Conservation (phyloP, 2,888 invertebrate genomes). For the Deroplatys truncata region DNA sequence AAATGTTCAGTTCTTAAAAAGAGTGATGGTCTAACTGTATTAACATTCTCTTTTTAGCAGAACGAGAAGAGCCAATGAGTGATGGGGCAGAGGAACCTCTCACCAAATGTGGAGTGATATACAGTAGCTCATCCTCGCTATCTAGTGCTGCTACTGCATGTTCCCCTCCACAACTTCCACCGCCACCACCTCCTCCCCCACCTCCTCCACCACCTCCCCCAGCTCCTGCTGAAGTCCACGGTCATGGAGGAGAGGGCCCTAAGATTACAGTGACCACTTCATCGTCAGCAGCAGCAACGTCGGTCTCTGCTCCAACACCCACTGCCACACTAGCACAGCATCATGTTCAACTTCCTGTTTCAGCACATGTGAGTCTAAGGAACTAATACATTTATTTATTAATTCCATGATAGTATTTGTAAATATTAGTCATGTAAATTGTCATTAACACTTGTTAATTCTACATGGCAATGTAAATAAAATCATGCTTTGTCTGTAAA, state of each 20-base stretch:
- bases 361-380: constrained; percentile 26
- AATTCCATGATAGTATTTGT: too few relatives aligned
- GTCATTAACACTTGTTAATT: too few relatives aligned
- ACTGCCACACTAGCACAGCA: neutral
- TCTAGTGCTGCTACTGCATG: constrained; percentile 34
- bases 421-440: too few relatives aligned
- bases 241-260: constrained; percentile 8
- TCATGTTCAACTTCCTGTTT: constrained; percentile 27
- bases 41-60: constrained; percentile 3
- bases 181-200: constrained; percentile 1
- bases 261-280: neutral
- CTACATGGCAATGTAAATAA: too few relatives aligned
- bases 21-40: neutral
- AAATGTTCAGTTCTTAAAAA: too few relatives aligned
- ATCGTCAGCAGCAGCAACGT: neutral
- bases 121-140: constrained; percentile 35
- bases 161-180: constrained; percentile 25
- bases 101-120: constrained; percentile 26
- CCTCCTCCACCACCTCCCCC: constrained; percentile 6
- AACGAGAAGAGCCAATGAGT: constrained; percentile 28
- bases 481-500: too few relatives aligned
- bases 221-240: constrained; percentile 8
- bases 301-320: neutral
- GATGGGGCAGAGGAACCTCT: constrained; percentile 29
- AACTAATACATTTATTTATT: too few relatives aligned